These are phyloP conservation scores for Acomys russatus DNA, from an alignment of 2,797 vertebrate genomes.

Conservation along the genomic window DNA sequence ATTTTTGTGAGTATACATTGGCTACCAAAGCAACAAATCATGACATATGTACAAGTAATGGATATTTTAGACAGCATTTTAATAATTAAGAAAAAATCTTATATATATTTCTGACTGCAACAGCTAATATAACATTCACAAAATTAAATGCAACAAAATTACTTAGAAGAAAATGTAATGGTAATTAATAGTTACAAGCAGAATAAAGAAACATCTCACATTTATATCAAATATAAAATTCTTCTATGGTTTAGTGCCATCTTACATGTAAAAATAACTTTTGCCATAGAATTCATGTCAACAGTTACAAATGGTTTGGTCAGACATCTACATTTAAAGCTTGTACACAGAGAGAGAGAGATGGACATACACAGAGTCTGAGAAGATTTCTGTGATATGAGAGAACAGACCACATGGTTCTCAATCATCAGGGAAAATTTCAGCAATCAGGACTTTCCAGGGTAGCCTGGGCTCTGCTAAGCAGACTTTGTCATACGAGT, in stretches of 20 bases:
- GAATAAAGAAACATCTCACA: constrained; percentile 49
- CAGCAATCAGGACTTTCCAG: background rate
- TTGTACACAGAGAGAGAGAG: background rate
- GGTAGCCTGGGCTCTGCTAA: background rate
- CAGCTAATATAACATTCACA: constrained; percentile 70
- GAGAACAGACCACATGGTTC: background rate
- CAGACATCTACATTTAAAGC: background rate
- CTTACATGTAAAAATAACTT: constrained; percentile 5
- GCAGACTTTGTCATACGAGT: background rate
- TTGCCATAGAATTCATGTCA: constrained; percentile 6
- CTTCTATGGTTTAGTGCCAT: background rate
- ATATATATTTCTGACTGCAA: constrained; percentile 41
- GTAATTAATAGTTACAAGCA: background rate
- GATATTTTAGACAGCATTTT: constrained; percentile 51
- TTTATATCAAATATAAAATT: constrained; percentile 50
- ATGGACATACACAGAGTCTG: background rate
- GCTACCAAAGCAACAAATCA: constrained; percentile 58
- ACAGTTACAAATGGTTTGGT: background rate
- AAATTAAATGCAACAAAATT: constrained; percentile 62
- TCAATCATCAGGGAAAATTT: background rate
- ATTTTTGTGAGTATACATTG: constrained; percentile 58
- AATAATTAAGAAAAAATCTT: constrained; percentile 38
- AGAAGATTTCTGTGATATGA: background rate
- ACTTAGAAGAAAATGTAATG: constrained; percentile 57
- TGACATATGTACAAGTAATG: constrained; percentile 68